Conservation (phyloP, 1,140 invertebrate species). For the Bilobella aurantiaca region DNA sequence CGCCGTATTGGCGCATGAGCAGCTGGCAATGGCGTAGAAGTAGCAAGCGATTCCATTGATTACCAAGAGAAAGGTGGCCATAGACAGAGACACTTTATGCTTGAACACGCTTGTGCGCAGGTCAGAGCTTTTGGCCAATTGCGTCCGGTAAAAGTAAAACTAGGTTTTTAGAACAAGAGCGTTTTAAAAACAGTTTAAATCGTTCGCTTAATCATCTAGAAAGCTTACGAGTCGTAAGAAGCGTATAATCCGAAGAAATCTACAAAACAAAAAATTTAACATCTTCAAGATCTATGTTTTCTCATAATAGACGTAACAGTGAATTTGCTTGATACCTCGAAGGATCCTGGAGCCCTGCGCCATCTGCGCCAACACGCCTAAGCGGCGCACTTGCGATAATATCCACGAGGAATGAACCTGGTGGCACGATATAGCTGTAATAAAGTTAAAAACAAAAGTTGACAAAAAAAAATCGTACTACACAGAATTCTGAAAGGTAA, state of each 20-base stretch:
- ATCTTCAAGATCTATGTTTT: too few species aligned
- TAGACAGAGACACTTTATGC: constrained; percentile 17
- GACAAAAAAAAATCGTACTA: too few species aligned
- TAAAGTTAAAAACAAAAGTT: too few species aligned
- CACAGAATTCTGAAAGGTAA: too few species aligned
- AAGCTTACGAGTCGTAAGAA: constrained; percentile 11
- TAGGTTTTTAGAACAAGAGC: constrained; percentile 1
- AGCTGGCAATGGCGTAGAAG: constrained; percentile 16
- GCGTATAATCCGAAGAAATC: neutral
- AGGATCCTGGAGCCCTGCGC: neutral
- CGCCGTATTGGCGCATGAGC: neutral
- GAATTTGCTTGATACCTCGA: too few species aligned
- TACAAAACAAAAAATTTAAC: neutral
- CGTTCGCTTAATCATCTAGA: too few species aligned
- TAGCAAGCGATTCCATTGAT: constrained; percentile 16
- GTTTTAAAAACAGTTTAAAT: neutral
- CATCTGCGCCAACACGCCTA: neutral
- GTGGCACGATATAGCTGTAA: too few species aligned
- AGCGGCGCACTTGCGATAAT: too few species aligned
- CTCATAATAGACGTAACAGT: too few species aligned
- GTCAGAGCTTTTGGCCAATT: constrained; percentile 10
- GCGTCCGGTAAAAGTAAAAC: constrained; percentile 7
- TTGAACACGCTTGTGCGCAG: neutral
- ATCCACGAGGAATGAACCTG: too few species aligned
- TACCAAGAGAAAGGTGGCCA: constrained; percentile 16